Conservation (phyloP, 2,888 invertebrate species). For the Danaus chrysippus region DNA sequence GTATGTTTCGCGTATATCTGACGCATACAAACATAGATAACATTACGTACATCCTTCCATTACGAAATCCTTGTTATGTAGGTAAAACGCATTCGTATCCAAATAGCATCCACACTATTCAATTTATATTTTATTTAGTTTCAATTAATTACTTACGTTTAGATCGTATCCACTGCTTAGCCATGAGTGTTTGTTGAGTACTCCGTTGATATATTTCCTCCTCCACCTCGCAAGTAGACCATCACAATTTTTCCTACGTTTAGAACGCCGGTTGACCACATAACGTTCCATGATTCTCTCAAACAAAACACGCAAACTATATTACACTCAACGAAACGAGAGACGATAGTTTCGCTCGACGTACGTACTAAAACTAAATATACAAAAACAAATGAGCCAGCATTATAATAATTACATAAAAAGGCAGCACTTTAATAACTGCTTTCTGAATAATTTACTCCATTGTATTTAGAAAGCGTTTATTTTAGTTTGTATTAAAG, state of each 20-base stretch:
- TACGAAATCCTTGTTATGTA: not conserved
- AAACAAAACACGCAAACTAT: conserved; percentile 44
- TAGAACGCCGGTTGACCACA: conserved; percentile 64
- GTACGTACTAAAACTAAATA: conserved; percentile 47
- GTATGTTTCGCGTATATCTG: not conserved
- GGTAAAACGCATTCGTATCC: conserved; percentile 1
- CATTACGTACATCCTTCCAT: not conserved
- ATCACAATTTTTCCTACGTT: conserved; percentile 53
- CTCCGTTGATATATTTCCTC: conserved; percentile 55
- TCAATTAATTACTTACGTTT: conserved; percentile 51
- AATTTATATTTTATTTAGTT: no score
- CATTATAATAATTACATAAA: conserved; percentile 64
- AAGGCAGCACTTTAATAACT: conserved; percentile 61
- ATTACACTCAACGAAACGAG: conserved; percentile 32
- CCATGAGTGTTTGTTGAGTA: conserved; percentile 59
- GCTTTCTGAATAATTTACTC: conserved; percentile 47
- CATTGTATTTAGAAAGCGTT: conserved; percentile 50
- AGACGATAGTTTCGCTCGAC: conserved; percentile 47
- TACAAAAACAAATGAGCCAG: conserved; percentile 52
- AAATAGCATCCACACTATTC: no score
- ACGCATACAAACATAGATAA: not conserved
- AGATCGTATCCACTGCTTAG: conserved; percentile 65
- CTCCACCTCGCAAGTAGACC: conserved; percentile 64
- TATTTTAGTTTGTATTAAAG: conserved; percentile 33
- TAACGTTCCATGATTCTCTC: conserved; percentile 62